Percentiles rank a stretch among this genome's conserved stretches.
phyloP scores from a whole-genome alignment of 2,888 invertebrate species.

The Thymelicus acteon region DNA sequence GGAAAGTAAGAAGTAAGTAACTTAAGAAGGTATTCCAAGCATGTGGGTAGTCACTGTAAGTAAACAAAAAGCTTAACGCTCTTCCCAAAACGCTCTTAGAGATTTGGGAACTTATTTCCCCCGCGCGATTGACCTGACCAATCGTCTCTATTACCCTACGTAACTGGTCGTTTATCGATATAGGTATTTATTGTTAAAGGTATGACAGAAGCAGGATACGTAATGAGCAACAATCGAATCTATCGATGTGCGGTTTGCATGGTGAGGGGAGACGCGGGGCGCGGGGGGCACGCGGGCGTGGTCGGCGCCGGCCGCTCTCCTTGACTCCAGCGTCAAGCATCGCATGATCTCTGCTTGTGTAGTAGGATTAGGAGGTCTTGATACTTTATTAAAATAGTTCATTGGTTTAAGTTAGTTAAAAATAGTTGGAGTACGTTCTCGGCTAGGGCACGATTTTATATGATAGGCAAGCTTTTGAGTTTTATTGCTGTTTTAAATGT shows the following conservation, averaged over 20 bases:
- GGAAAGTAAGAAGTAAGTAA: too few species aligned
- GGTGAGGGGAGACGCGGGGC: slow-evolving; percentile 53
- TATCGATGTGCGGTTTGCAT: slow-evolving; percentile 56
- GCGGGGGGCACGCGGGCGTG: slow-evolving; percentile 71
- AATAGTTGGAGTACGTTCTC: too few species aligned
- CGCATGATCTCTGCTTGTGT: slow-evolving; percentile 78
- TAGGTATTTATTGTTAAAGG: slow-evolving; percentile 25
- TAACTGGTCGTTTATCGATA: neutral
- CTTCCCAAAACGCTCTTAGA: neutral
- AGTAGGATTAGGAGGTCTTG: slow-evolving; percentile 49
- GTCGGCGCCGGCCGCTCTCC: slow-evolving; percentile 84
- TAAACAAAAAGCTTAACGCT: neutral
- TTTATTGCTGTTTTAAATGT: too few species aligned
- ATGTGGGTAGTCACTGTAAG: too few species aligned
- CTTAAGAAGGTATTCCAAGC: too few species aligned
- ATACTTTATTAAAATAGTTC: slow-evolving; percentile 49
- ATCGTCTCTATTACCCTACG: neutral
- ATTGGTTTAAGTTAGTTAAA: neutral
- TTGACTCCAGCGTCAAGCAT: slow-evolving; percentile 83
- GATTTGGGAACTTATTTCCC: neutral
- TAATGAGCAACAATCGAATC: slow-evolving; percentile 67
- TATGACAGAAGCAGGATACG: slow-evolving; percentile 56
- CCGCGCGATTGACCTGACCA: neutral
- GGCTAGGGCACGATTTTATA: too few species aligned
- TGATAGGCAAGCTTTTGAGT: too few species aligned